phyloP scores from a whole-genome alignment of 2,888 invertebrate species.

The Drosophila villosipedis region DNA sequence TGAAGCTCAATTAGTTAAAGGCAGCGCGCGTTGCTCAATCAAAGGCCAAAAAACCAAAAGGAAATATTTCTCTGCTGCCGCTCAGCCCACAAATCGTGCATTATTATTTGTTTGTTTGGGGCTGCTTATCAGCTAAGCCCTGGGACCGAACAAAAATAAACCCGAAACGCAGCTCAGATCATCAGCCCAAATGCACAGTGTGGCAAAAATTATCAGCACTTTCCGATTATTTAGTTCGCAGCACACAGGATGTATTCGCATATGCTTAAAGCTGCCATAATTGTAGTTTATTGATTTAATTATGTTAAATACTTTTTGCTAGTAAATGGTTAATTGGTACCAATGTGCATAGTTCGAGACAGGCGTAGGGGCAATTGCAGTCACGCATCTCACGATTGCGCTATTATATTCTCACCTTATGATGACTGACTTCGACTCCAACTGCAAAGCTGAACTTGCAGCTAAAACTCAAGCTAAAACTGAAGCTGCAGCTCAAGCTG shows the following conservation, averaged over 20 bases:
- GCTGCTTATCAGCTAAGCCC: conserved; percentile 71
- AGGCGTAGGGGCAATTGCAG: conserved; percentile 81
- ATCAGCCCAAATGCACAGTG: conserved; percentile 37
- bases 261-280: not conserved
- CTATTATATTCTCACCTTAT: conserved; percentile 84
- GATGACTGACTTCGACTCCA: conserved; percentile 66
- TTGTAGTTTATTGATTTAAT: not conserved
- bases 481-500: conserved; percentile 14
- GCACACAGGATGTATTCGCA: too few species aligned
- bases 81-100: conserved; percentile 70
- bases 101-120: conserved; percentile 80
- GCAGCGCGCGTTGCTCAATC: conserved; percentile 69
- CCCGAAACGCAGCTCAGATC: conserved; percentile 55
- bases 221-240: accelerated
- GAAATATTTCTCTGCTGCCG: conserved; percentile 24
- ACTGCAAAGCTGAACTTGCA: conserved; percentile 25
- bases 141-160: conserved; percentile 10
- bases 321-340: not conserved
- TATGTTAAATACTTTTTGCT: not conserved
- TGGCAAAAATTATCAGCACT: not conserved
- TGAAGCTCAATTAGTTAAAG: conserved; percentile 78
- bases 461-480: conserved; percentile 27
- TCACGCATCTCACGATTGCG: conserved; percentile 85
- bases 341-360: conserved; percentile 57
- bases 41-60: conserved; percentile 41